Conservation (phyloP, 2,888 invertebrate species). For the Dolichomitus sp. region DNA sequence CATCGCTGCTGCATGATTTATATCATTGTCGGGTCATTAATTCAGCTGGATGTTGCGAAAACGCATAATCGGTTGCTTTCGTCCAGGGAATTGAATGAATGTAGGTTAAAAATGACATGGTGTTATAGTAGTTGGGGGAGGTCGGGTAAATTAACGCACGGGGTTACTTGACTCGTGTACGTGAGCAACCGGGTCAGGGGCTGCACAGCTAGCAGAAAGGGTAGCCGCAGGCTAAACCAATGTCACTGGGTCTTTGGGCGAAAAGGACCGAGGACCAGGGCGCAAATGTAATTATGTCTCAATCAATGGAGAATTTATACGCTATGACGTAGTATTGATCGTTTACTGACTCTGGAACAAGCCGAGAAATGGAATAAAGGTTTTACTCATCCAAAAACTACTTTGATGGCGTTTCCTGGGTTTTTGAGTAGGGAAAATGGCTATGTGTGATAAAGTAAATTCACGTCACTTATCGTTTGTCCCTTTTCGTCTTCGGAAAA, state of each 20-base stretch:
- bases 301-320: constrained; percentile 75
- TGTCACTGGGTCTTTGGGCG: constrained; percentile 82
- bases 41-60: neutral
- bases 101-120: neutral
- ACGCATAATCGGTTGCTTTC: neutral
- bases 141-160: neutral
- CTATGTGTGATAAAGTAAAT: too few relatives aligned
- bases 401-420: neutral
- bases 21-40: constrained; percentile 14
- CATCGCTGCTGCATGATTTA: constrained; percentile 12
- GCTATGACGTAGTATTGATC: constrained; percentile 72
- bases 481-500: too few relatives aligned
- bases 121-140: neutral
- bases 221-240: constrained; percentile 72
- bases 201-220: constrained; percentile 20
- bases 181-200: constrained; percentile 34
- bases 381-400: constrained; percentile 4
- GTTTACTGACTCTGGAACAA: constrained; percentile 58
- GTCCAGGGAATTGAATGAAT: neutral
- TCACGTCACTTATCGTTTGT: too few relatives aligned
- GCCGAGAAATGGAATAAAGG: constrained; percentile 45
- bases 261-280: constrained; percentile 69
- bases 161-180: neutral
- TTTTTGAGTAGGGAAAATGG: too few relatives aligned
- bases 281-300: constrained; percentile 78